A percentile compares a stretch with the other conserved stretches of the same genome.
Evolutionary conservation across 2,113 vertebrate species (phyloP).

Genomic region (Actenoides lindsayi): DNA sequence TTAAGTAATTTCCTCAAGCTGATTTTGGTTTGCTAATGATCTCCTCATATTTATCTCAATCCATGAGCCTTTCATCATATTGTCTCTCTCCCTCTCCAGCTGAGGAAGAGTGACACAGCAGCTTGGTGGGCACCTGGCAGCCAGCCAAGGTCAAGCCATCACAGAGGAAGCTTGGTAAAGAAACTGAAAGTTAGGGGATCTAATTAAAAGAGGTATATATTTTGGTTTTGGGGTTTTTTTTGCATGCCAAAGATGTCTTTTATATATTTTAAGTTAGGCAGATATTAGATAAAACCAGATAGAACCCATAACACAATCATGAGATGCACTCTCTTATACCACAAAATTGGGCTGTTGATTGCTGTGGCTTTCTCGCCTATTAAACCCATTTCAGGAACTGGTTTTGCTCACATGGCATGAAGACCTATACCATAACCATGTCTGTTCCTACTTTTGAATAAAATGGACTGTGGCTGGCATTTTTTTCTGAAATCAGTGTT

Average conservation of each 20-base stretch:
- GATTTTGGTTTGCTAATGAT: background rate
- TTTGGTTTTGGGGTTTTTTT: background rate
- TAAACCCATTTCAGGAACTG: background rate
- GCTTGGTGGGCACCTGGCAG: background rate
- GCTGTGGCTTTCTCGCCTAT: background rate
- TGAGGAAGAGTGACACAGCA: background rate
- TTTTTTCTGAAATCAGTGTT: background rate
- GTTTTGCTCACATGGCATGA: background rate
- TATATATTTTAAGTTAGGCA: background rate
- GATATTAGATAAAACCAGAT: background rate
- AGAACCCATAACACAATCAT: background rate
- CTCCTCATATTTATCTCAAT: background rate
- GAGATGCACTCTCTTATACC: background rate
- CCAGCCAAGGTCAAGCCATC: background rate
- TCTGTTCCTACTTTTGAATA: background rate
- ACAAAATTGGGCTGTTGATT: background rate
- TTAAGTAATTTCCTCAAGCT: background rate
- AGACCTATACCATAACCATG: background rate
- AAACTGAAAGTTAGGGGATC: background rate
- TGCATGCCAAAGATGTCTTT: background rate
- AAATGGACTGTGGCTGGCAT: background rate
- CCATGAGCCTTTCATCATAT: fast-evolving
- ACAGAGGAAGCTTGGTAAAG: background rate
- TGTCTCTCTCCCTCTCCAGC: background rate
- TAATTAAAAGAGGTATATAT: background rate